phyloP scores from a whole-genome alignment of 2,797 vertebrate species.

The Euphonia xanthogaster region DNA sequence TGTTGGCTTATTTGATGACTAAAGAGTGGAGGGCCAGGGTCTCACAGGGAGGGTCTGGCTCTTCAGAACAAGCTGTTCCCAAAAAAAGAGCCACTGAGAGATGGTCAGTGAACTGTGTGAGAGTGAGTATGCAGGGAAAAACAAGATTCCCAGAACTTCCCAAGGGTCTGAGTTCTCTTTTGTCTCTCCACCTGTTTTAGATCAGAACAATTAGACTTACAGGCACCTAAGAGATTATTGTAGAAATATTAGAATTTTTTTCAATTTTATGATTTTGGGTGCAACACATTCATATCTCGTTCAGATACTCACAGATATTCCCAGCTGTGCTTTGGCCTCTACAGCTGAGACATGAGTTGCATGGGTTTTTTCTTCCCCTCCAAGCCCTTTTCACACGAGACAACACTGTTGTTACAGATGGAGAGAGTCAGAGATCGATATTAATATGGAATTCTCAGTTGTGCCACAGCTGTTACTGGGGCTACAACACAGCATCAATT shows the following conservation, averaged over 20 bases:
- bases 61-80: neutral
- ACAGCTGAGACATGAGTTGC: neutral
- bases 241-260: neutral
- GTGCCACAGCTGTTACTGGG: neutral
- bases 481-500: neutral
- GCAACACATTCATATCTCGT: neutral
- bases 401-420: neutral
- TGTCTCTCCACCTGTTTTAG: neutral
- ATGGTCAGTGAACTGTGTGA: neutral
- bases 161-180: neutral
- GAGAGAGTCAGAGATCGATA: neutral
- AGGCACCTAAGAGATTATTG: neutral
- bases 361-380: neutral
- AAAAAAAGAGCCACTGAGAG: neutral
- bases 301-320: neutral
- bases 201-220: neutral
- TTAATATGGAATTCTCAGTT: neutral
- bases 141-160: neutral
- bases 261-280: neutral
- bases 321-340: neutral
- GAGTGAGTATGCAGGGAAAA: neutral
- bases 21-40: neutral
- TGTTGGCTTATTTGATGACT: neutral
- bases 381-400: neutral
- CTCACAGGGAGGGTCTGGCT: neutral